Conservation (phyloP, 2,888 invertebrate species). For the Scotopteryx bipunctaria region DNA sequence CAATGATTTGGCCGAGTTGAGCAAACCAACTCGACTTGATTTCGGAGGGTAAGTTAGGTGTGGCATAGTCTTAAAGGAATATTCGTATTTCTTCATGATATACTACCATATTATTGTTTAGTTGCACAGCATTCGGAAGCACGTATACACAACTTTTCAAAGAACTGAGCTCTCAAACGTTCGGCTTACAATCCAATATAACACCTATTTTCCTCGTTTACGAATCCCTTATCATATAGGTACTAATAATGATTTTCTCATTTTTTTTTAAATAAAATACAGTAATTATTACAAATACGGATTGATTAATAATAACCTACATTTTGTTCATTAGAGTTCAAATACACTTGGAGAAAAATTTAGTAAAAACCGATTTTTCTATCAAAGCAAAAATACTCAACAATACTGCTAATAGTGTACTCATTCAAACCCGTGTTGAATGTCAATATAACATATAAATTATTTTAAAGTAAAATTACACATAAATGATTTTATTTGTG, state of each 20-base stretch:
- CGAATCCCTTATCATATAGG: slow-evolving; percentile 28
- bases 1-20: slow-evolving; percentile 23
- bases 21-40: slow-evolving; percentile 22
- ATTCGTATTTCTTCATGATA: slow-evolving; percentile 1
- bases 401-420: slow-evolving; percentile 21
- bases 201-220: slow-evolving; percentile 54
- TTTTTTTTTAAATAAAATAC: slow-evolving; percentile 33
- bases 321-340: slow-evolving; percentile 34
- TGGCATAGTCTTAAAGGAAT: slow-evolving; percentile 1
- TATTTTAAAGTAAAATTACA: slow-evolving; percentile 21
- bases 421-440: slow-evolving; percentile 14
- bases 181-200: slow-evolving; percentile 55
- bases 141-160: slow-evolving; percentile 37
- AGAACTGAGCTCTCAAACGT: slow-evolving; percentile 9
- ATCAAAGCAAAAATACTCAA: slow-evolving; percentile 12
- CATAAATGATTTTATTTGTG: slow-evolving; percentile 45
- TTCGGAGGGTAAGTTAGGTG: neutral
- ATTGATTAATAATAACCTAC: slow-evolving; percentile 32
- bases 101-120: slow-evolving; percentile 44
- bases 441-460: slow-evolving; percentile 13
- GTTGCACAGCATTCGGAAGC: slow-evolving; percentile 56
- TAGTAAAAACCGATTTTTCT: slow-evolving; percentile 19
- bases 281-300: slow-evolving; percentile 30
- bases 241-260: slow-evolving; percentile 32
- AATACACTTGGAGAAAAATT: slow-evolving; percentile 15